Evolutionary conservation across 1,140 invertebrate species (phyloP).

Genomic region (Marisa cornuarietis): DNA sequence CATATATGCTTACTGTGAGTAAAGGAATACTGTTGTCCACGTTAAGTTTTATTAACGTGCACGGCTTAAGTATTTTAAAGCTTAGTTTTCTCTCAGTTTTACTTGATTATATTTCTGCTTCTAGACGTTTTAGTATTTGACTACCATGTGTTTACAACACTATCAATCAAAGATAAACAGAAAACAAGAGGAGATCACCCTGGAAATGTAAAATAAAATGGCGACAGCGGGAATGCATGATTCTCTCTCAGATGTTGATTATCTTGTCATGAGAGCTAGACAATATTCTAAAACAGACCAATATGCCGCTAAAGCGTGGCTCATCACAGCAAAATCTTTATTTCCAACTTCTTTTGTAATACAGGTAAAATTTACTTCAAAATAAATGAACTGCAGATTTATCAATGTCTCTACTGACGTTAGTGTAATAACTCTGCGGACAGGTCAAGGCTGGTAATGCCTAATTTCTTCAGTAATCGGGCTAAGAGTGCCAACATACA

Average conservation of each 20-base stretch:
- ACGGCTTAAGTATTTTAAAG: too few relatives aligned
- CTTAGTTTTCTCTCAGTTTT: too few relatives aligned
- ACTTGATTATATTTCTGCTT: too few relatives aligned
- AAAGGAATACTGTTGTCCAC: too few relatives aligned
- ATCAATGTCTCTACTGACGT: slow-evolving; percentile 9
- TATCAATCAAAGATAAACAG: too few relatives aligned
- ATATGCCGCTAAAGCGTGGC: slow-evolving; percentile 86
- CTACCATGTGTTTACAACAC: too few relatives aligned
- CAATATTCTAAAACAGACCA: slow-evolving; percentile 76
- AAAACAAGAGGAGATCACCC: too few relatives aligned
- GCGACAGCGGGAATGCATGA: slow-evolving; percentile 11
- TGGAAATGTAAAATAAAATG: neutral
- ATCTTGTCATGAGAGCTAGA: slow-evolving; percentile 81
- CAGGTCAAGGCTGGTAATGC: neutral
- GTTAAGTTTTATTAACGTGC: too few relatives aligned
- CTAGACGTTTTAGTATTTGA: too few relatives aligned
- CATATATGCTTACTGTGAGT: too few relatives aligned
- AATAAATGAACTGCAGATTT: neutral
- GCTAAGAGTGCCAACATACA: neutral
- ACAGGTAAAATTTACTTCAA: slow-evolving; percentile 70
- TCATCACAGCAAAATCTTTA: slow-evolving; percentile 88
- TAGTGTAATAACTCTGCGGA: neutral
- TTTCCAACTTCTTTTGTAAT: slow-evolving; percentile 86
- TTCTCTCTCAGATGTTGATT: slow-evolving; percentile 72
- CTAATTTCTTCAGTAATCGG: neutral